Evolutionary conservation across 2,888 invertebrate genomes (phyloP).

Genomic region (Drosophila formosana): DNA sequence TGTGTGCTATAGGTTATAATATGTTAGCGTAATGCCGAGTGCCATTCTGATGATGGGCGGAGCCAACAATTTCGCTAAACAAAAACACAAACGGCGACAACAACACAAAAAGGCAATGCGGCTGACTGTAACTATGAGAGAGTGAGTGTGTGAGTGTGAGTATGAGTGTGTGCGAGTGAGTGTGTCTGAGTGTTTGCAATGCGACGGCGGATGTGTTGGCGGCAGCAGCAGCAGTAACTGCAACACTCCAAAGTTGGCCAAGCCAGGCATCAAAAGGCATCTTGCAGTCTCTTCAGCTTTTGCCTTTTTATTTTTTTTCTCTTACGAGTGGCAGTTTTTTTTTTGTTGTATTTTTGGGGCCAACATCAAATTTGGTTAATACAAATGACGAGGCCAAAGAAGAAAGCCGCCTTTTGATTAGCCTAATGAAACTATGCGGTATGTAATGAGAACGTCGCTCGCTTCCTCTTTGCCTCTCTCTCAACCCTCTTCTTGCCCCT

Average conservation of each 20-base stretch:
- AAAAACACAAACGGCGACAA: constrained; percentile 67
- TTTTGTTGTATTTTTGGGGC: constrained; percentile 15
- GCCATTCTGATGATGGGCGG: constrained; percentile 81
- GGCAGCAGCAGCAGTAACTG: constrained; percentile 50
- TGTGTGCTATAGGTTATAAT: constrained; percentile 71
- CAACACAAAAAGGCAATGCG: constrained; percentile 67
- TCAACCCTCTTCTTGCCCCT: not conserved
- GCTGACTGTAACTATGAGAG: constrained; percentile 40
- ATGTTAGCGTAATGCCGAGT: constrained; percentile 81
- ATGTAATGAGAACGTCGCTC: constrained; percentile 30
- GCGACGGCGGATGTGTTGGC: constrained; percentile 71
- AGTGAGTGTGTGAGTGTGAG: constrained; percentile 13
- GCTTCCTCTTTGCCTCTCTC: not conserved
- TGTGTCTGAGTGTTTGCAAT: constrained; percentile 33
- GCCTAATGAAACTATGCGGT: constrained; percentile 79
- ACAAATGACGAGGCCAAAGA: constrained; percentile 39
- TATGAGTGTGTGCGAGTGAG: constrained; percentile 10
- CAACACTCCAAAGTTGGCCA: constrained; percentile 58
- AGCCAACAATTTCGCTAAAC: constrained; percentile 80
- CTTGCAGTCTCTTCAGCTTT: constrained; percentile 43
- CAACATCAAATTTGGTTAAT: constrained; percentile 74
- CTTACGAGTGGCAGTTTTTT: not conserved
- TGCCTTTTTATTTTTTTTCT: not conserved
- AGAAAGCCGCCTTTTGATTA: constrained; percentile 70
- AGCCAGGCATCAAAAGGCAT: constrained; percentile 68